phyloP scores from a whole-genome alignment of 2,888 invertebrate species.

The Acrobasis consociella region DNA sequence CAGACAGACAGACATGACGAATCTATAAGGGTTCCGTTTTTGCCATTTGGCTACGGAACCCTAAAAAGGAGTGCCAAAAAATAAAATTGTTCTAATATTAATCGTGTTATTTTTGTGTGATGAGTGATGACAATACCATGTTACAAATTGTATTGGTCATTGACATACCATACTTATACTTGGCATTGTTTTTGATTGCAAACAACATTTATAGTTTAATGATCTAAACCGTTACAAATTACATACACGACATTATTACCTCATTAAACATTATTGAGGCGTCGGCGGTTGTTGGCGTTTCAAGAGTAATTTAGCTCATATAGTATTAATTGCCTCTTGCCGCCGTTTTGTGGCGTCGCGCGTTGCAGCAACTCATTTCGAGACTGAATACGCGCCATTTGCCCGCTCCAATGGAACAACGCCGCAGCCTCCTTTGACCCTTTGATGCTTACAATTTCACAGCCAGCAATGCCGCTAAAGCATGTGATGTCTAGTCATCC shows the following conservation, averaged over 20 bases:
- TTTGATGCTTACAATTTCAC: slow-evolving; percentile 50
- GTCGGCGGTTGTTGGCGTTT: slow-evolving; percentile 5
- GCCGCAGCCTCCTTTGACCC: slow-evolving; percentile 64
- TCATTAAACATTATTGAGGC: slow-evolving; percentile 7
- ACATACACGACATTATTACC: not conserved
- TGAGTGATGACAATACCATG: too few species aligned
- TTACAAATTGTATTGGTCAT: not conserved
- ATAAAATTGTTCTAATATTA: too few species aligned
- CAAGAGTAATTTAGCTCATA: slow-evolving; percentile 24
- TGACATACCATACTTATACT: not conserved
- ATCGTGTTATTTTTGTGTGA: too few species aligned
- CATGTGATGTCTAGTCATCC: not conserved
- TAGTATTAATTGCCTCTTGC: slow-evolving; percentile 25
- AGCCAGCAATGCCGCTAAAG: not conserved
- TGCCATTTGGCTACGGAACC: too few species aligned
- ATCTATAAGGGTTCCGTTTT: too few species aligned
- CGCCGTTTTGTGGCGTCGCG: slow-evolving; percentile 29
- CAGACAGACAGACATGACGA: too few species aligned
- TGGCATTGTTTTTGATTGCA: not conserved
- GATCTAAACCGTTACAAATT: slow-evolving; percentile 3
- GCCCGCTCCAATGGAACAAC: slow-evolving; percentile 57
- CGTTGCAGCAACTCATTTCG: slow-evolving; percentile 63
- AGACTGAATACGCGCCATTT: slow-evolving; percentile 69
- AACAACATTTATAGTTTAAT: not conserved
- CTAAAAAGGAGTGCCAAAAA: too few species aligned